phyloP scores from a whole-genome alignment of 2,797 vertebrate genomes.

The Crocodylus rhombifer region DNA sequence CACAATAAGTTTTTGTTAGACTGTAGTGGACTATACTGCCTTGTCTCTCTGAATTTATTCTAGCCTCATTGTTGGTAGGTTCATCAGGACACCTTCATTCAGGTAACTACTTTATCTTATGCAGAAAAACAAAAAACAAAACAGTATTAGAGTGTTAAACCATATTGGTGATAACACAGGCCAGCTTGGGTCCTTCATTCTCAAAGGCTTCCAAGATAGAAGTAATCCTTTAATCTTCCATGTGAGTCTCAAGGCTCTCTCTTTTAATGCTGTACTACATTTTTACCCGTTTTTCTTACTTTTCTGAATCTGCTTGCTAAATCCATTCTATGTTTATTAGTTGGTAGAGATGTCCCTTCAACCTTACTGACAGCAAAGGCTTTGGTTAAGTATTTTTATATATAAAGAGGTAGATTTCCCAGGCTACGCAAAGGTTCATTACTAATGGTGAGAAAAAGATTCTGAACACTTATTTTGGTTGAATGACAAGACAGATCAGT shows the following conservation, averaged over 20 bases:
- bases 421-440: neutral
- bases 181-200: slow-evolving; percentile 40
- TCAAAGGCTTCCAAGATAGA: slow-evolving; percentile 52
- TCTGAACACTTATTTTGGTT: slow-evolving; percentile 8
- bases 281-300: slow-evolving; percentile 22
- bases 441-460: neutral
- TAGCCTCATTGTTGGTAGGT: neutral
- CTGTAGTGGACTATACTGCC: neutral
- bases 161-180: neutral
- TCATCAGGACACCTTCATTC: slow-evolving; percentile 20
- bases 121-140: slow-evolving; percentile 45
- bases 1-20: neutral
- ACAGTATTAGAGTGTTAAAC: slow-evolving; percentile 23
- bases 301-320: slow-evolving; percentile 50
- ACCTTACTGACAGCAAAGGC: slow-evolving; percentile 49
- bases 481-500: neutral
- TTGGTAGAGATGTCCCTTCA: slow-evolving; percentile 30
- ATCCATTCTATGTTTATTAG: slow-evolving; percentile 56
- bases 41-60: slow-evolving; percentile 38
- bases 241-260: slow-evolving; percentile 31
- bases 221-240: slow-evolving; percentile 68
- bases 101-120: slow-evolving; percentile 18
- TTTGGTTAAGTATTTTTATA: slow-evolving; percentile 24
- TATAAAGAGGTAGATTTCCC: slow-evolving; percentile 26
- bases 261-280: slow-evolving; percentile 39